Conservation (phyloP, 1,140 invertebrate species). For the Melipona quadrifasciata region DNA sequence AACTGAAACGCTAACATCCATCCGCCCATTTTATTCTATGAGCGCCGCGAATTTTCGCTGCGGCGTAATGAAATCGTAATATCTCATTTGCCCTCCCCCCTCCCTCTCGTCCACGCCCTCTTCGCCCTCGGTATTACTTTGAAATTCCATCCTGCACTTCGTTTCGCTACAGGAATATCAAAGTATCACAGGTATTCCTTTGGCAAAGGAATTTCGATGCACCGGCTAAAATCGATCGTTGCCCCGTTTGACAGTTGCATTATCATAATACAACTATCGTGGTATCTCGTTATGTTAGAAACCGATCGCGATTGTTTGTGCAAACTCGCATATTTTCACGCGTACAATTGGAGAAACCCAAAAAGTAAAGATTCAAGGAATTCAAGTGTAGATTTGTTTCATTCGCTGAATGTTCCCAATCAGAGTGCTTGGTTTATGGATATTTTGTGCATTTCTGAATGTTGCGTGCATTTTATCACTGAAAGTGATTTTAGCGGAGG, state of each 20-base stretch:
- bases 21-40: conserved; percentile 21
- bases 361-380: no score
- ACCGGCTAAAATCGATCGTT: neutral
- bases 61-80: conserved; percentile 28
- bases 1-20: conserved; percentile 23
- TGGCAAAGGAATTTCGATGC: neutral
- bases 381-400: no score
- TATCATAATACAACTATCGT: neutral
- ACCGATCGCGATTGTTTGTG: no score
- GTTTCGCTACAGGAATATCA: conserved; percentile 30
- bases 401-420: no score
- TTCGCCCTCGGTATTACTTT: conserved; percentile 3
- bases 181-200: neutral
- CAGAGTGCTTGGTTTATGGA: no score
- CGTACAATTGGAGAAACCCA: no score
- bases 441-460: no score
- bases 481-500: no score
- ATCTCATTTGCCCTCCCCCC: conserved; percentile 14
- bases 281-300: no score
- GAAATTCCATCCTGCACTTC: conserved; percentile 36
- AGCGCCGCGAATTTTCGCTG: conserved; percentile 14
- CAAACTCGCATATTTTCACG: no score
- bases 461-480: no score
- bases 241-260: neutral
- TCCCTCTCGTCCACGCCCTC: neutral